Conservation (phyloP, 2,888 invertebrate genomes). For the Minunthozetes semirufus region DNA sequence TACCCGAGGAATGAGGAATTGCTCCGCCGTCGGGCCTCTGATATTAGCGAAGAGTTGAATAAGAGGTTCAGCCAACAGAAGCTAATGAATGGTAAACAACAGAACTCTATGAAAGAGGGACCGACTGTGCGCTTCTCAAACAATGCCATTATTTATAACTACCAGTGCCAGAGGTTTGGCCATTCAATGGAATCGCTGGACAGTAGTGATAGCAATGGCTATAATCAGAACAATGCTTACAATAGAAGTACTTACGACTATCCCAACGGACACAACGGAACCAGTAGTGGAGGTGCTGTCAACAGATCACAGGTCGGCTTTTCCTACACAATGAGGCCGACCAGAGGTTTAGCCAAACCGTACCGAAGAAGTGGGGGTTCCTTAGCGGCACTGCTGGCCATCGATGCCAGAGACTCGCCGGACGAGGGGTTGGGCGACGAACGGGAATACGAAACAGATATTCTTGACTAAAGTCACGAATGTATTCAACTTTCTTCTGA, state of each 20-base stretch:
- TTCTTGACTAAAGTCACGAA: conserved; percentile 23
- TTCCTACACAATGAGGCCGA: neutral
- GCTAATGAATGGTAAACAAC: neutral
- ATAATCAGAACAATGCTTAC: conserved; percentile 2
- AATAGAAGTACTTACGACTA: neutral
- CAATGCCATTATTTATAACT: conserved; percentile 32
- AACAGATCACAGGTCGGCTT: neutral
- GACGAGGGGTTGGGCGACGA: conserved; percentile 44
- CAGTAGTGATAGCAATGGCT: conserved; percentile 35
- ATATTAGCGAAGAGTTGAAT: neutral
- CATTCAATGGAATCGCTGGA: conserved; percentile 16
- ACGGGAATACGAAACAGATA: conserved; percentile 42
- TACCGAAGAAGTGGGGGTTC: neutral
- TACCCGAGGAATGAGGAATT: neutral
- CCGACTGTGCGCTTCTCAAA: conserved; percentile 30
- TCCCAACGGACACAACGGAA: neutral
- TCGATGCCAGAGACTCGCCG: conserved; percentile 43
- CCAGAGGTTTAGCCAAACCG: neutral
- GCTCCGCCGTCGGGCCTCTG: neutral
- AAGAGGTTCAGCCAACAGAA: neutral
- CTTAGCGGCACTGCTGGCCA: conserved; percentile 35
- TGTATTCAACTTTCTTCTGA: neutral
- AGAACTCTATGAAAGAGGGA: neutral
- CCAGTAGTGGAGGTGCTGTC: neutral
- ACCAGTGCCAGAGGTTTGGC: conserved; percentile 25